A percentile compares a stretch with the other conserved stretches of the same genome.
These are phyloP conservation scores for Sminthurides bifidus DNA, from an alignment of 1,140 invertebrate genomes.

Conservation along the genomic window DNA sequence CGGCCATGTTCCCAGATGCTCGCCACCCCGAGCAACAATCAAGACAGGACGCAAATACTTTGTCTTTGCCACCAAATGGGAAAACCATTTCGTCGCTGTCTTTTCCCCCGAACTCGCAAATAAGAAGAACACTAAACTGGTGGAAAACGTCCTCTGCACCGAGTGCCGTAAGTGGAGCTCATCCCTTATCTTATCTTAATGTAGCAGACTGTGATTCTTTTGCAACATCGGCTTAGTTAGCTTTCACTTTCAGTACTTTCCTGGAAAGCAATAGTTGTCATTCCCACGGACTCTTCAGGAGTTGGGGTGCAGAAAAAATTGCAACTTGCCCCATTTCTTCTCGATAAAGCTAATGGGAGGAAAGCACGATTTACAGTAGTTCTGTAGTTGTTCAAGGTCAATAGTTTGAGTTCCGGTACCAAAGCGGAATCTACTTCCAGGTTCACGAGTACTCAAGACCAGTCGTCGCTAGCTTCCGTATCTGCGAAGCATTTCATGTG, in stretches of 20 bases:
- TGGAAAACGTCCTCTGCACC: slow-evolving; percentile 28
- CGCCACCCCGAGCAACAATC: slow-evolving; percentile 26
- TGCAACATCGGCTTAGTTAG: too few relatives aligned
- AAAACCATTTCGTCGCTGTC: slow-evolving; percentile 28
- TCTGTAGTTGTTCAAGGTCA: too few relatives aligned
- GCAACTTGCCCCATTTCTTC: too few relatives aligned
- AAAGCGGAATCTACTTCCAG: background rate
- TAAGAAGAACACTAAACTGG: slow-evolving; percentile 28
- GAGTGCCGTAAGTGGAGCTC: slow-evolving; percentile 26
- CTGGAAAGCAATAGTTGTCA: background rate
- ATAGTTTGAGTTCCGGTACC: too few relatives aligned
- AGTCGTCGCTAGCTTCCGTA: too few relatives aligned
- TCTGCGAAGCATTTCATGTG: background rate
- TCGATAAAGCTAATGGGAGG: too few relatives aligned
- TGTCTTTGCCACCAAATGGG: slow-evolving; percentile 30
- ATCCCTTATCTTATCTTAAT: background rate
- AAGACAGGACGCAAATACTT: slow-evolving; percentile 32
- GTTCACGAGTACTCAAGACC: background rate
- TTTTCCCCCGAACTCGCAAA: slow-evolving; percentile 32
- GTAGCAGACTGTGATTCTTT: too few relatives aligned
- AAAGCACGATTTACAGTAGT: too few relatives aligned
- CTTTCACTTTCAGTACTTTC: too few relatives aligned
- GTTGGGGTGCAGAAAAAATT: too few relatives aligned
- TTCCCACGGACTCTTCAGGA: background rate
- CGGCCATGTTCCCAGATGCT: slow-evolving; percentile 11